Evolutionary conservation across 2,888 invertebrate species (phyloP), one percentile per base, ranked within the genome.

Genomic region (Myopa tessellatipennis): DNA sequence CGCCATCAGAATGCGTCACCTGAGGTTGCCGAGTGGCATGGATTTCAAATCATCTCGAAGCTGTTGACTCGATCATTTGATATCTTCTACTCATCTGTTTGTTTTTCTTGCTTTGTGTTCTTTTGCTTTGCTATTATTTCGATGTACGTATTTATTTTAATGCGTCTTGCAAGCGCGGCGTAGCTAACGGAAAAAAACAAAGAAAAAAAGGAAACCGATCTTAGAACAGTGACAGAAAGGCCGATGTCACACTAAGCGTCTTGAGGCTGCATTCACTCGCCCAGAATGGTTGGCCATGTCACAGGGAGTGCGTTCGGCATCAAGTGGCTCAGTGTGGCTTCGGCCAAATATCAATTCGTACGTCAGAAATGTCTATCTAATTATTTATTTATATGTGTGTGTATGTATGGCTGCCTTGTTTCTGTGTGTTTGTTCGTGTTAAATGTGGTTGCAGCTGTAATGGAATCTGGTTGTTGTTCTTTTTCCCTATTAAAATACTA

Each of bases 381-480:
- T 65, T 65, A 36, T 12, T 50, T 36, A 18, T 45, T 45, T 36
- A 60, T 18, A n/a, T 72, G 72, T 67, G 16, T 50, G n/a, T 67
- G 55, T 52, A 26, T 69, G 26, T 69, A 1, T 70, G 70, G 10
- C 52, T 70, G 10, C 52, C 55, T 26, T 26, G 26, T 26, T 1
- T 26, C 2, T 26, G 26, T 26, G 26, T 26, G 26, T 2, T 26
- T 26, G 34, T 55, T 26, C 52, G 26, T 70, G 52, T 18, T 50
- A 52, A 38, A 40, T 55, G 67, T 74, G 55, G 74, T 74, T n/a
- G 52, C 34, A 67, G 74, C 67, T 74, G 74, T 52, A 74, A 74
- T 63, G 36, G 65, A 65, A 67, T 65, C 74, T 74, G 10, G 10
- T 63, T 63, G 26, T 18, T 18, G 10, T 14, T 18, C 34, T 40